These are phyloP conservation scores for Tipula lateralis DNA, from an alignment of 2,888 invertebrate species.

Conservation along the genomic window DNA sequence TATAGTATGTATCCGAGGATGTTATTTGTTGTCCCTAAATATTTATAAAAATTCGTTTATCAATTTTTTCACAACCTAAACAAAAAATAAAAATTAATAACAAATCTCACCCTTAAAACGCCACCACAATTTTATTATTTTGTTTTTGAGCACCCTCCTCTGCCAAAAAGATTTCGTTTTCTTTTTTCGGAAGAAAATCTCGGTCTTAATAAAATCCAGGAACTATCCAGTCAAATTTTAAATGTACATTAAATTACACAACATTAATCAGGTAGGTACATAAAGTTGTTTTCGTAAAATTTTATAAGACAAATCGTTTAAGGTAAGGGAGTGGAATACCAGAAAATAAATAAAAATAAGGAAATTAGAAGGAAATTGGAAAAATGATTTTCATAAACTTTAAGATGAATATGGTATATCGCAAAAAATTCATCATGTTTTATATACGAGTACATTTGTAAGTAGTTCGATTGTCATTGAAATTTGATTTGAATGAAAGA, in stretches of 20 bases:
- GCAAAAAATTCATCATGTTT: background rate
- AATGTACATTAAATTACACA: background rate
- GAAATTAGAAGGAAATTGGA: background rate
- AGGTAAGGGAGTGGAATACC: background rate
- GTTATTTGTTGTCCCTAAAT: background rate
- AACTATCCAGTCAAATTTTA: background rate
- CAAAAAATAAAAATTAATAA: background rate
- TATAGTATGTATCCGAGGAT: background rate
- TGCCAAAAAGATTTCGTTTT: background rate
- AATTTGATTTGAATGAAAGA: too few species aligned
- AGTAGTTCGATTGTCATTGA: background rate
- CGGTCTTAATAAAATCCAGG: background rate
- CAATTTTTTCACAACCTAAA: background rate
- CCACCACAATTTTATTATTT: background rate
- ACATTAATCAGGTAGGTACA: slow-evolving; percentile 24
- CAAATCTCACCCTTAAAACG: background rate
- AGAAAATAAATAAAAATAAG: background rate
- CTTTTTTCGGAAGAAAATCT: background rate
- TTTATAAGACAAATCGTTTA: background rate
- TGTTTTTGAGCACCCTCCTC: background rate
- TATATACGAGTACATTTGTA: background rate
- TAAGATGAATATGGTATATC: background rate
- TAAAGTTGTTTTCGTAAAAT: background rate
- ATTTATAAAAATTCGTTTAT: background rate
- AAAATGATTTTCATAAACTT: background rate